These are phyloP conservation scores for Phymanthus crucifer DNA, from an alignment of 92 coral and sea anemone species.

Conservation along the genomic window DNA sequence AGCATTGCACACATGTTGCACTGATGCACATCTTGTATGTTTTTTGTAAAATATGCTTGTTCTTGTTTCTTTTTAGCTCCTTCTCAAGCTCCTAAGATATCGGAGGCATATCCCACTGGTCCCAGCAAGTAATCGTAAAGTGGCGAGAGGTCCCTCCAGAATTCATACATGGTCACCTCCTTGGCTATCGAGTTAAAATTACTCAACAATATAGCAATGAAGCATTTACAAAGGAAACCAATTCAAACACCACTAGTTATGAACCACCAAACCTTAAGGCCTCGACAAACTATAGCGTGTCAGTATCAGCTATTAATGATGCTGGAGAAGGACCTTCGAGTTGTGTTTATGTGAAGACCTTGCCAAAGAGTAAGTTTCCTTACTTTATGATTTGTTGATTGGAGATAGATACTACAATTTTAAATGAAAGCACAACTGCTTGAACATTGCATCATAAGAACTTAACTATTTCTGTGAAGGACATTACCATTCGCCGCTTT, in stretches of 20 bases:
- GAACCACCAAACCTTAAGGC: slow-evolving; percentile 37
- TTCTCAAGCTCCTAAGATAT: slow-evolving; percentile 22
- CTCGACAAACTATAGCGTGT: slow-evolving; percentile 35
- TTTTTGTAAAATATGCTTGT: no score
- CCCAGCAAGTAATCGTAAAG: slow-evolving; percentile 22
- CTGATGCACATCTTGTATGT: no score
- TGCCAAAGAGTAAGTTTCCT: slow-evolving; percentile 16
- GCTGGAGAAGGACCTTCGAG: slow-evolving; percentile 46
- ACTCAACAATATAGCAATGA: not conserved
- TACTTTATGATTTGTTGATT: no score
- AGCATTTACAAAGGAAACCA: not conserved
- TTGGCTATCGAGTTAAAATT: slow-evolving; percentile 16
- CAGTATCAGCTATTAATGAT: slow-evolving; percentile 35
- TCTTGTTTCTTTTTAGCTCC: slow-evolving; percentile 14
- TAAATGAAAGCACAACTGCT: no score
- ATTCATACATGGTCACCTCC: slow-evolving; percentile 29
- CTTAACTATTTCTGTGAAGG: no score
- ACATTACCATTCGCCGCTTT: no score
- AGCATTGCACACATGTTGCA: no score
- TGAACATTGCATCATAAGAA: no score
- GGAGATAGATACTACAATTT: no score
- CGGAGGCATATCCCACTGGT: slow-evolving; percentile 21
- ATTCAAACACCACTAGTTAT: not conserved
- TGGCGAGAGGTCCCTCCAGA: slow-evolving; percentile 39
- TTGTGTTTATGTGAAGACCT: slow-evolving; percentile 22